phyloP scores from a whole-genome alignment of 92 coral and sea anemone genomes.

The Parazoanthus darwini region DNA sequence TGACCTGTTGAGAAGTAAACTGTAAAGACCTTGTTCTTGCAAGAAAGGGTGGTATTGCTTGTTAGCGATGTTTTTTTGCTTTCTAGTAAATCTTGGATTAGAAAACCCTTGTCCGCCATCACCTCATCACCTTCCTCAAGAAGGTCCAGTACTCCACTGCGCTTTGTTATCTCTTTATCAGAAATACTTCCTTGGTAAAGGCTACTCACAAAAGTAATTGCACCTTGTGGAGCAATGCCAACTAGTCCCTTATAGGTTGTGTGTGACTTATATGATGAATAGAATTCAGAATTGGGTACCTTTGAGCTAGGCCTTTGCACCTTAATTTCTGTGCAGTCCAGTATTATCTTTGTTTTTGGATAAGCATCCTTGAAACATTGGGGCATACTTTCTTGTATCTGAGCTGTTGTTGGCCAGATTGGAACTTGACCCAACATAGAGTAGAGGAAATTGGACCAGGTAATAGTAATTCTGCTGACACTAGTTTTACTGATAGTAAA shows the following conservation, averaged over 20 bases:
- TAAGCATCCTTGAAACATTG: no score
- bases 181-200: conserved; percentile 51
- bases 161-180: conserved; percentile 48
- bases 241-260: no score
- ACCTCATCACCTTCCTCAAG: conserved; percentile 49
- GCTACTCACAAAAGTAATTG: conserved; percentile 44
- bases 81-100: conserved; percentile 28
- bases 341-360: no score
- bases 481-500: conserved; percentile 1
- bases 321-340: conserved; percentile 18
- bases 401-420: conserved; percentile 30
- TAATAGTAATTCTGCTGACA: conserved; percentile 14
- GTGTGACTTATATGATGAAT: conserved; percentile 5
- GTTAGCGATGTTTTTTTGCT: conserved; percentile 17
- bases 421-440: conserved; percentile 16
- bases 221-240: no score
- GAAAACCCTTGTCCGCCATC: conserved; percentile 60
- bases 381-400: conserved; percentile 14
- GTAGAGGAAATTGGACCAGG: conserved; percentile 15
- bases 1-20: conserved; percentile 40
- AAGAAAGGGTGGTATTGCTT: conserved; percentile 62
- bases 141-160: conserved; percentile 42
- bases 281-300: background rate
- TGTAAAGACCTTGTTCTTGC: conserved; percentile 37
- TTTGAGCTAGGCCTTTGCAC: background rate